These are phyloP conservation scores for Palythoa grandiflora DNA, from an alignment of 92 coral and sea anemone genomes.

Conservation along the genomic window DNA sequence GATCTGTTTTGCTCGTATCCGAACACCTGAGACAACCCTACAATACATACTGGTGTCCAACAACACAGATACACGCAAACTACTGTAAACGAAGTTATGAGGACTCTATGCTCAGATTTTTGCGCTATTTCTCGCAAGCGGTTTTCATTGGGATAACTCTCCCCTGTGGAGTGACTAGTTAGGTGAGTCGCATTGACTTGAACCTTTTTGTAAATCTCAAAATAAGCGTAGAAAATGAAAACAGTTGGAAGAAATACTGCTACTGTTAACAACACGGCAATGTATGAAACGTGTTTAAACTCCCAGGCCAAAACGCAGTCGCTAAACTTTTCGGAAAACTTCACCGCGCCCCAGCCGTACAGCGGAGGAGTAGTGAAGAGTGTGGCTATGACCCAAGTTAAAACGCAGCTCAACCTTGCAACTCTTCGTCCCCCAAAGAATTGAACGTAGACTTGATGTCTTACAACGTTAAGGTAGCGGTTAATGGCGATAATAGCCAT, in stretches of 20 bases:
- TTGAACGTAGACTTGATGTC: conserved; percentile 49
- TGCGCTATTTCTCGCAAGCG: conserved; percentile 14
- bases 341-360: conserved; percentile 84
- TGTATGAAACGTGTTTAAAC: conserved; percentile 61
- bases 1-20: conserved; percentile 58
- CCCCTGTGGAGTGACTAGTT: conserved; percentile 49
- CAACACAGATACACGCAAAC: conserved; percentile 78
- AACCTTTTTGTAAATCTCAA: conserved; percentile 73
- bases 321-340: conserved; percentile 56
- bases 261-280: conserved; percentile 60
- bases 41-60: conserved; percentile 74
- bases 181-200: conserved; percentile 66
- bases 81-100: conserved; percentile 75
- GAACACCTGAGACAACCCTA: conserved; percentile 66
- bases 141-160: neutral
- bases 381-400: conserved; percentile 70
- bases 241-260: conserved; percentile 65
- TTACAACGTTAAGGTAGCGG: conserved; percentile 75
- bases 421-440: conserved; percentile 63
- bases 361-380: conserved; percentile 74
- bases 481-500: conserved; percentile 77
- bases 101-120: conserved; percentile 62
- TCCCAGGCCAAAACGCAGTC: conserved; percentile 80
- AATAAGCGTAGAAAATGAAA: conserved; percentile 73
- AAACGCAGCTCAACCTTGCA: conserved; percentile 46